Conservation (phyloP, 2,888 invertebrate genomes). For the Idaea biselata region DNA sequence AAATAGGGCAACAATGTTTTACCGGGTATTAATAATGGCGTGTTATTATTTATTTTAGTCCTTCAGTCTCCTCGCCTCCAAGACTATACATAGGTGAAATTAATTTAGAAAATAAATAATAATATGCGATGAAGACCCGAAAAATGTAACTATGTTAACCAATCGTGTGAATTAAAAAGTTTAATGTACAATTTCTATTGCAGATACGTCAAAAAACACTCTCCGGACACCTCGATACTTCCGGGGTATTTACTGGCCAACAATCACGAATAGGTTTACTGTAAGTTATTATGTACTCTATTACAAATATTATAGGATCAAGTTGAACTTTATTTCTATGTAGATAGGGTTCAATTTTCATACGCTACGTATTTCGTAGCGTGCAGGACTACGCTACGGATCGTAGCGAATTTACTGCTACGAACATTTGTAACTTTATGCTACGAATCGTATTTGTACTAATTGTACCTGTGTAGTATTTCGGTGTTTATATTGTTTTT, state of each 20-base stretch:
- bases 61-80: too few species aligned
- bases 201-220: constrained; percentile 60
- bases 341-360: neutral
- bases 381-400: neutral
- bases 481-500: too few species aligned
- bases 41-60: too few species aligned
- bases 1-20: too few species aligned
- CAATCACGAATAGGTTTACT: constrained; percentile 92
- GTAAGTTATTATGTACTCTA: constrained; percentile 36
- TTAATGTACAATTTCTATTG: constrained; percentile 15
- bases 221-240: constrained; percentile 90
- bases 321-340: neutral
- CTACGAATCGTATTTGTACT: neutral
- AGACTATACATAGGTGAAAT: too few species aligned
- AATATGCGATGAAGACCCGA: too few species aligned
- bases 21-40: too few species aligned
- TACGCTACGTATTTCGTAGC: neutral
- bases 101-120: too few species aligned
- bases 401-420: neutral
- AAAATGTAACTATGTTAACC: too few species aligned
- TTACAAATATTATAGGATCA: too few species aligned
- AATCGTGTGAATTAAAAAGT: too few species aligned
- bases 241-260: constrained; percentile 93
- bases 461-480: neutral
- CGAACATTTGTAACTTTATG: neutral